Evolutionary conservation across 2,797 vertebrate genomes (phyloP), one percentile per base, ranked within the genome.

Genomic region (Esox masquinongy): DNA sequence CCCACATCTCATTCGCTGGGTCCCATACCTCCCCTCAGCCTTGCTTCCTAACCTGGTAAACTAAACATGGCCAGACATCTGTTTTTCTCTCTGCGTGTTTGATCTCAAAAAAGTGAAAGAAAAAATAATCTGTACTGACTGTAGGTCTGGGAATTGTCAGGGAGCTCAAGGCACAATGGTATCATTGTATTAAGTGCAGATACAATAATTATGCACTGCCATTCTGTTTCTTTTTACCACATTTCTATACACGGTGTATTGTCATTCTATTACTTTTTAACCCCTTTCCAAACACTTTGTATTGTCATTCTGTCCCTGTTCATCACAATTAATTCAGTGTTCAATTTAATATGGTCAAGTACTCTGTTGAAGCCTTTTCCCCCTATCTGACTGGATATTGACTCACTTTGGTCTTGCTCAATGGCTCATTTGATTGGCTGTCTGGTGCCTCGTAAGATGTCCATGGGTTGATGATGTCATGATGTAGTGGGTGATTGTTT

Each of bases 391-490:
- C 64, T 47, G 9, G 43, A 47, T 47, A 14, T 47, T 66, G 15
- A 15, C 6, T 17, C 7, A 19, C 51, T 43, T 9, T 16, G 7
- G 15, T 15, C 72, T 26, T 12, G 61, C 74, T 68, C 68, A 59
- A 70, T 31, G 67, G 73, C 34, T 47, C 53, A 69, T 22, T 15
- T 64, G 29, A 74, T 81, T 51, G 80, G 63, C 39, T 1, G 61
- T 71, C 77, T 2, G 67, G 73, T 66, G 67, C 3, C 34, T 77
- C 75, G 53, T 47, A 77, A 79, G 68, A 82, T 79, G 26, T 56
- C 36, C 5, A 22, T 29, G 24, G 36, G 50, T 56, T 15, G 70
- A 68, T 70, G 53, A 73, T 49, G 69, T 73, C 67, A 68, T 43
- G 2, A 34, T 31, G 26, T 34, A 43, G 53, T 51, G 53, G 51